Percentiles rank a stretch among this genome's conserved stretches.
phyloP scores from a whole-genome alignment of 1,140 invertebrate genomes.

The Drosophila nebulosa region DNA sequence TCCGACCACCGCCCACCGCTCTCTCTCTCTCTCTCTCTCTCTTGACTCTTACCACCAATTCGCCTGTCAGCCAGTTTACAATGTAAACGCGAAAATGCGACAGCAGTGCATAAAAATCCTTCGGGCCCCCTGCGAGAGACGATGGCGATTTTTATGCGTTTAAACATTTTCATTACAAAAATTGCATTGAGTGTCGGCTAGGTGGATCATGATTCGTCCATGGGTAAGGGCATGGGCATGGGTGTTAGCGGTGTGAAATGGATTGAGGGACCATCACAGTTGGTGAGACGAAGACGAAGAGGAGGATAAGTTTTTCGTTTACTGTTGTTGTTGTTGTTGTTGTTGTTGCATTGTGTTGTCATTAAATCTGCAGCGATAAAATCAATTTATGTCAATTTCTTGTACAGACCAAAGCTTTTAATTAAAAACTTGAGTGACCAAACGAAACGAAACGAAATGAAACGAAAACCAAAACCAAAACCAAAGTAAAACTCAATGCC shows the following conservation, averaged over 20 bases:
- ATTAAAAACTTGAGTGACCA: slow-evolving; percentile 73
- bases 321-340: background rate
- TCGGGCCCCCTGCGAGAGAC: slow-evolving; percentile 32
- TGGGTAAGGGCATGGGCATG: background rate
- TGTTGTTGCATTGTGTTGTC: slow-evolving; percentile 63
- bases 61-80: slow-evolving; percentile 74
- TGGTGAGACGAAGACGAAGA: background rate
- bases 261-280: background rate
- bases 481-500: background rate
- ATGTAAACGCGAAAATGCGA: slow-evolving; percentile 77
- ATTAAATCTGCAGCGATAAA: slow-evolving; percentile 78
- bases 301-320: background rate
- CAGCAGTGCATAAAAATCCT: slow-evolving; percentile 77
- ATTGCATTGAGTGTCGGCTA: slow-evolving; percentile 54
- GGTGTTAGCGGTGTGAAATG: background rate
- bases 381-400: slow-evolving; percentile 79
- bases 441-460: slow-evolving; percentile 38
- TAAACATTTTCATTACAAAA: slow-evolving; percentile 79
- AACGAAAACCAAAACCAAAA: background rate
- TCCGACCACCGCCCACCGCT: background rate
- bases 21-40: background rate
- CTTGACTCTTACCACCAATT: background rate
- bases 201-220: background rate
- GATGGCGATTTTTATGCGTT: slow-evolving; percentile 75
- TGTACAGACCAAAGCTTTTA: slow-evolving; percentile 51